Base-by-base conservation (phyloP, 2,797 vertebrate genomes). In the Setipinna tenuifilis region DNA sequence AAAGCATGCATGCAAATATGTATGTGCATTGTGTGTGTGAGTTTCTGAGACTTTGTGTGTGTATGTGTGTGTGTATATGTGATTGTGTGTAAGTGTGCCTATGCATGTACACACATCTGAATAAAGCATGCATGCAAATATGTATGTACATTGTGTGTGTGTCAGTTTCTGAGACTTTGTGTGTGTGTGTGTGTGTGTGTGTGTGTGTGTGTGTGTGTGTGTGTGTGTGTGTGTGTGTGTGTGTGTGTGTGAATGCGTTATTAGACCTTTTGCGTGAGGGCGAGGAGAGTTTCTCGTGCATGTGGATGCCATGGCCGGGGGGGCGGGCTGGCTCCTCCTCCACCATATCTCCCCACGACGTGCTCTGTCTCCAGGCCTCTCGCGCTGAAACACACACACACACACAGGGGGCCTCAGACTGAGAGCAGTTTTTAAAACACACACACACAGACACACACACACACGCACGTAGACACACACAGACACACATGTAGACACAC, bases 211-310 rank as follows among this genome's bases (percentile, higher is more conserved):
- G 25, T 31, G 65, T 28, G n/a, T 68, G 28, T 71, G 68, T 35
- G 28, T 35, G 28, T 71, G 68, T 71, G 28, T 71, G 11, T 35
- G 68, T 71, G 25, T 71, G 11, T 31, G 25, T 71, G 65, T 71
- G 10, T 71, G 25, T 71, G 65, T 31, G 65, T 35, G 28, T 35
- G 28, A 28, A 2, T 71, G 82, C 61, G 31, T n/a, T 0, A 50
- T 35, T 0, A 0, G 71, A 99, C 98, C 98, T 98, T 94, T 99
- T 99, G 68, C 98, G 97, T 0, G 98, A 99, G 0, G 98, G 98
- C 0, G 98, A 99, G 0, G 98, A 99, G 41, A 99, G 92, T 12
- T 99, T 99, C 91, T 99, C 98, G 2, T 99, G 98, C 98, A 99
- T 99, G 92, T 99, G 98, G 89, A 99, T 99, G 6, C 98, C 98